Evolutionary conservation across 2,888 invertebrate genomes (phyloP), one percentile per base, ranked within the genome.

Genomic region (Rosalia funebris): DNA sequence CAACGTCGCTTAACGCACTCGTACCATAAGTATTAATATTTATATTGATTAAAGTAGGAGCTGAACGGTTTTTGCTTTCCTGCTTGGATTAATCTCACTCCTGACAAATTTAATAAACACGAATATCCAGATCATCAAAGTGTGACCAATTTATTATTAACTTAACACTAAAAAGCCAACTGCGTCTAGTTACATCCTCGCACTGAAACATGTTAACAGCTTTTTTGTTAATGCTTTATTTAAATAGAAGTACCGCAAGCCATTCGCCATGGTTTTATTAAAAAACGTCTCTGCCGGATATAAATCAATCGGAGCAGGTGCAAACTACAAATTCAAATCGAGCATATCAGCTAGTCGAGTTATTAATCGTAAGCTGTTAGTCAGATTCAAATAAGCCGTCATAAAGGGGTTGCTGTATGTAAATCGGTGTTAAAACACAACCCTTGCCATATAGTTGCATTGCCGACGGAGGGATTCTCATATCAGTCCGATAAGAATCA

Each of bases 261-360:
- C 45, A 65, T 65, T 65, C 55, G 65, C 60, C 54, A 65, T 60
- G 65, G 65, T 65, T 62, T 65, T 55, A 53, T 56, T 57, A 50
- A 62, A 53, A 60, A 62, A 62, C 57, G 50, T 41, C 19, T 16
- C 47, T 41, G 47, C 41, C 25, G 47, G 63, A 66, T 66, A 66
- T 66, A 63, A 66, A 66, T 66, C 66, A 66, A 63, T 62, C 55
- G 52, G 55, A 64, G 71, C 72, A 72, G 71, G 72, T 72, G 72
- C 65, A 66, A 60, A 58, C 62, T 58, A 63, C 45, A 65, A 66
- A 71, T 72, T 66, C 65, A 65, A 68, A 71, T 70, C 47, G 60
- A 63, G 72, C 71, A 60, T 68, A 70, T 66, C 68, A 57, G 63
- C 57, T 60, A 63, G 59, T 47, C 61, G 44, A 42, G 50, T 65